Evolutionary conservation across 2,113 vertebrate genomes (phyloP).

Genomic region (Gobius niger): DNA sequence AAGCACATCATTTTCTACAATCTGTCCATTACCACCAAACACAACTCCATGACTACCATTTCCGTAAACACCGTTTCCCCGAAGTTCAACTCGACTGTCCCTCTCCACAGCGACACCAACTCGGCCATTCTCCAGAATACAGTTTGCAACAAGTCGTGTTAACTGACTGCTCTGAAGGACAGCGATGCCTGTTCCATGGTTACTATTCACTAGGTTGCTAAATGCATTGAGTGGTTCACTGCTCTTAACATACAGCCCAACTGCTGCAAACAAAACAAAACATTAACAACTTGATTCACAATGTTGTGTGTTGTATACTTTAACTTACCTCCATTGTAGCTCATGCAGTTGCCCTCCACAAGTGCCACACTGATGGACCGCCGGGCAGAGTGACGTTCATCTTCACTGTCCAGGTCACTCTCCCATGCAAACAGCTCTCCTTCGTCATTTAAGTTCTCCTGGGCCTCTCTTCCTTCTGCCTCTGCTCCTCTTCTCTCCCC

Average conservation of each 20-base stretch:
- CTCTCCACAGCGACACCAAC: conserved; percentile 82
- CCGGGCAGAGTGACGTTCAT: conserved; percentile 76
- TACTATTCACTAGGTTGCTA: conserved; percentile 83
- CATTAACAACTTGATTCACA: neutral
- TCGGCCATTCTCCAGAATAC: conserved; percentile 81
- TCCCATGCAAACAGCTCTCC: conserved; percentile 84
- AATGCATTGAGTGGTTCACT: conserved; percentile 82
- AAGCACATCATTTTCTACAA: conserved; percentile 87
- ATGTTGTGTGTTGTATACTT: neutral
- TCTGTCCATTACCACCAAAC: conserved; percentile 81
- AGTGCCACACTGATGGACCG: conserved; percentile 80
- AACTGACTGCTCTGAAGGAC: conserved; percentile 87
- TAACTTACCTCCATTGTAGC: conserved; percentile 81
- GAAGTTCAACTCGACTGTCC: conserved; percentile 84
- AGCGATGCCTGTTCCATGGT: conserved; percentile 77
- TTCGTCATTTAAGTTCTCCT: conserved; percentile 87
- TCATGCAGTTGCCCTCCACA: conserved; percentile 88
- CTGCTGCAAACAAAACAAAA: conserved; percentile 70
- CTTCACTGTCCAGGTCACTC: conserved; percentile 84
- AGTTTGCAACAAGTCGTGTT: conserved; percentile 83
- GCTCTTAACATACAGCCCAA: conserved; percentile 88
- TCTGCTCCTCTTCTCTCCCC: conserved; percentile 67
- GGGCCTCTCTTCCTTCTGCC: conserved; percentile 72
- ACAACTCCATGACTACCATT: conserved; percentile 82
- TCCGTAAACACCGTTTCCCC: conserved; percentile 87